These are phyloP conservation scores for Dynastes grantii DNA, from an alignment of 2,888 invertebrate species.

Conservation along the genomic window DNA sequence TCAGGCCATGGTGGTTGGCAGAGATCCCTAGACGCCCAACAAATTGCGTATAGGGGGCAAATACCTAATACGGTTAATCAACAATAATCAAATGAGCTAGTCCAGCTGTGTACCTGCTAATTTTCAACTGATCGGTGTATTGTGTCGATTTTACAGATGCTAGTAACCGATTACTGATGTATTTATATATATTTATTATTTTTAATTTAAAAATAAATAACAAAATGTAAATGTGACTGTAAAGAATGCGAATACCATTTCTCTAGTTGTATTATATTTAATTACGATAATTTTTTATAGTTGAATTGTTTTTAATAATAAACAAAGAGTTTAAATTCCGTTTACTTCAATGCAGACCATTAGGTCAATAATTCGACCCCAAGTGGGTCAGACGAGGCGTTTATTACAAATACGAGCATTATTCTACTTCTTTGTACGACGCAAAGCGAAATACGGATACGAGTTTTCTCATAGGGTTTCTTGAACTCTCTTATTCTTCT, in stretches of 20 bases:
- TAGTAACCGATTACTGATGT: slow-evolving; percentile 38
- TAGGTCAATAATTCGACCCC: slow-evolving; percentile 30
- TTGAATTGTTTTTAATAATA: slow-evolving; percentile 27
- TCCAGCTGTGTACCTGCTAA: slow-evolving; percentile 69
- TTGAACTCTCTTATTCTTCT: slow-evolving; percentile 3
- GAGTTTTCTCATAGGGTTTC: slow-evolving; percentile 40
- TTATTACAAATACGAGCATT: slow-evolving; percentile 29
- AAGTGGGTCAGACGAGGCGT: slow-evolving; percentile 38
- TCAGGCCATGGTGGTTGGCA: slow-evolving; percentile 82
- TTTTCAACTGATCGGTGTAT: slow-evolving; percentile 60
- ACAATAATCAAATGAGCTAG: slow-evolving; percentile 60
- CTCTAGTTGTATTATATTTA: slow-evolving; percentile 22
- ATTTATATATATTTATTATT: slow-evolving; percentile 51
- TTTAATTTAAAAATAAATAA: slow-evolving; percentile 41
- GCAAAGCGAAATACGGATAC: slow-evolving; percentile 17
- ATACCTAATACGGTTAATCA: slow-evolving; percentile 61
- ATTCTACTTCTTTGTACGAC: background rate
- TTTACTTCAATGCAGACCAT: slow-evolving; percentile 29
- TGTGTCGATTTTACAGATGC: slow-evolving; percentile 45
- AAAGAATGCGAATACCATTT: slow-evolving; percentile 42
- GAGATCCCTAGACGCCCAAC: slow-evolving; percentile 82
- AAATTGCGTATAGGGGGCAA: slow-evolving; percentile 86
- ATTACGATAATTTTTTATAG: slow-evolving; percentile 22
- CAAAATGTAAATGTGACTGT: slow-evolving; percentile 14
- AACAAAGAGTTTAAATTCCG: slow-evolving; percentile 25